Percentiles rank a stretch among this genome's conserved stretches.
Evolutionary conservation across 2,113 vertebrate genomes (phyloP).

Genomic region (Chaenocephalus aceratus): DNA sequence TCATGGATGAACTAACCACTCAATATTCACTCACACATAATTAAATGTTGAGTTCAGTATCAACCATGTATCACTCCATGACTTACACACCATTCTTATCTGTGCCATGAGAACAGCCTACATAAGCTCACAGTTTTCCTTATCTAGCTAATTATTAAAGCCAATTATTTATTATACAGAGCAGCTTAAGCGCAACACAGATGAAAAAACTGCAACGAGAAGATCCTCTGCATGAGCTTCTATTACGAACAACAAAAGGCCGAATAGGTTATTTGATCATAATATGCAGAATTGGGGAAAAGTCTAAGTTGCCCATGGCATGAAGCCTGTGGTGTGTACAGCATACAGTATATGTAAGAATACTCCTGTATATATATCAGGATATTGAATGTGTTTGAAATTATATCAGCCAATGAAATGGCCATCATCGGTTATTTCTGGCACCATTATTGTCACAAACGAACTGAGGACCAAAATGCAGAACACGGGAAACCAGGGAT

Average conservation of each 20-base stretch:
- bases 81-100: conserved; percentile 47
- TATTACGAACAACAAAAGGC: background rate
- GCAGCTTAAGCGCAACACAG: conserved; percentile 14
- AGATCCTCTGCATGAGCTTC: background rate
- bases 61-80: conserved; percentile 32
- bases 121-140: conserved; percentile 11
- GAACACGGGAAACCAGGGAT: too few species aligned
- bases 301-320: background rate
- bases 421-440: too few species aligned
- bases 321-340: background rate
- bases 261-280: background rate
- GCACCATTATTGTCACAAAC: too few species aligned
- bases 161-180: conserved; percentile 35
- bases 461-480: too few species aligned
- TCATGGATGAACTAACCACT: background rate
- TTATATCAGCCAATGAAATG: too few species aligned
- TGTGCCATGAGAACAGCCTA: conserved; percentile 12
- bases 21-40: conserved; percentile 3
- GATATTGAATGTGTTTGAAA: too few species aligned
- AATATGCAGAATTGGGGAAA: background rate
- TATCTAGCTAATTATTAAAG: conserved; percentile 53
- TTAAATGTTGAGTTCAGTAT: conserved; percentile 32
- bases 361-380: background rate
- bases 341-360: background rate
- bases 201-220: background rate